Percentiles rank a stretch among this genome's conserved stretches.
Evolutionary conservation across 2,113 vertebrate species (phyloP).

Genomic region (Vulpes lagopus): DNA sequence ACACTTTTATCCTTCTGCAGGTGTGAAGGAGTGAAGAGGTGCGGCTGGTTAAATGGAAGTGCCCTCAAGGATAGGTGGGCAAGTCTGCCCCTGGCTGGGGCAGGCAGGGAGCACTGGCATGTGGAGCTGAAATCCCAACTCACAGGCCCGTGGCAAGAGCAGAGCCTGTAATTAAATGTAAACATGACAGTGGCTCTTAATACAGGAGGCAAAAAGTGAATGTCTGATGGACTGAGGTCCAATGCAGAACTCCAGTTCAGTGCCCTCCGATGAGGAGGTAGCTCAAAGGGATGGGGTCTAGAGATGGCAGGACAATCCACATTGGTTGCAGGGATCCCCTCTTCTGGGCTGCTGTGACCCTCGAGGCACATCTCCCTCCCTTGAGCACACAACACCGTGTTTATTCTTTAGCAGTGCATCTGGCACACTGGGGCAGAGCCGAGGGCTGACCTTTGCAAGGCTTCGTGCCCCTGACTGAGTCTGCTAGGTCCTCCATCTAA

Average conservation of each 20-base stretch:
- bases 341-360: not conserved
- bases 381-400: not conserved
- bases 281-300: slow-evolving; percentile 60
- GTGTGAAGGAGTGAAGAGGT: not conserved
- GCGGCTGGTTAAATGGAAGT: accelerated
- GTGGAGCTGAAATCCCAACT: not conserved
- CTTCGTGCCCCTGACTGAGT: not conserved
- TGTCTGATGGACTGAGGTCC: slow-evolving; percentile 27
- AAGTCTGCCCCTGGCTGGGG: not conserved
- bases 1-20: not conserved
- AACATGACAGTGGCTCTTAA: slow-evolving; percentile 58
- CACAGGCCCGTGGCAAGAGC: slow-evolving; percentile 42
- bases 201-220: not conserved
- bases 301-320: not conserved
- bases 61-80: not conserved
- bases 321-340: not conserved
- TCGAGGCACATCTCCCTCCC: not conserved
- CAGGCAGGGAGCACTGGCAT: not conserved
- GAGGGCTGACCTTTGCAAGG: not conserved
- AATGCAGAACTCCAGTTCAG: not conserved
- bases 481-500: not conserved
- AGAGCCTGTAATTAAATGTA: slow-evolving; percentile 28
- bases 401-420: not conserved
- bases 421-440: not conserved
- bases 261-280: slow-evolving; percentile 29